Percentiles rank a stretch among this genome's conserved stretches.
Evolutionary conservation across 1,140 invertebrate species (phyloP).

Genomic region (Eufriesea mexicana): DNA sequence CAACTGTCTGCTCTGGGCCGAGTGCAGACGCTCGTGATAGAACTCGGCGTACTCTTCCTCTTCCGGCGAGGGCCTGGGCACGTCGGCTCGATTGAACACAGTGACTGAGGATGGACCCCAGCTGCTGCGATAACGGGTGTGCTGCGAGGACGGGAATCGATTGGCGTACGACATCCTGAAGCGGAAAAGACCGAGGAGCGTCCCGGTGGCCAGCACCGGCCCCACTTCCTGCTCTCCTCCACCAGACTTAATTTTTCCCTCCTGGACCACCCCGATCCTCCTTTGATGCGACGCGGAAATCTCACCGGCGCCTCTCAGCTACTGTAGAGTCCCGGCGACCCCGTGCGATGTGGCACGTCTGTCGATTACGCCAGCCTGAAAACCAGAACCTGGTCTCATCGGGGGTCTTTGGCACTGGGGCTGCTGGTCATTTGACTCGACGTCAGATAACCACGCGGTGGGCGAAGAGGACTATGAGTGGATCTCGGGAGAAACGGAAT

Average conservation of each 20-base stretch:
- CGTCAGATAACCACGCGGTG: too few species aligned
- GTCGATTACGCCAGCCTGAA: slow-evolving; percentile 52
- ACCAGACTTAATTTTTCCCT: background rate
- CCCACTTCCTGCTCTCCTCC: slow-evolving; percentile 2
- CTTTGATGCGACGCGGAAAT: slow-evolving; percentile 22
- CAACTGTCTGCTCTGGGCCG: slow-evolving; percentile 89
- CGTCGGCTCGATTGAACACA: slow-evolving; percentile 83
- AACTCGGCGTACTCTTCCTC: slow-evolving; percentile 88
- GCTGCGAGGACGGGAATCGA: slow-evolving; percentile 84
- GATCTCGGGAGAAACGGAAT: too few species aligned
- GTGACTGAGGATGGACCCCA: slow-evolving; percentile 85
- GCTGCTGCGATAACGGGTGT: slow-evolving; percentile 85
- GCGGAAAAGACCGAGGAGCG: slow-evolving; percentile 19
- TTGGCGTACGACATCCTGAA: slow-evolving; percentile 84
- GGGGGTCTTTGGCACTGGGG: too few species aligned
- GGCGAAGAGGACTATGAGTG: too few species aligned
- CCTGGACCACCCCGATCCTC: background rate
- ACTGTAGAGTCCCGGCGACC: slow-evolving; percentile 1
- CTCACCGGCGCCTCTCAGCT: slow-evolving; percentile 25
- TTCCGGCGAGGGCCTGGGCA: slow-evolving; percentile 84
- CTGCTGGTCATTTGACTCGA: too few species aligned
- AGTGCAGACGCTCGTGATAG: slow-evolving; percentile 89
- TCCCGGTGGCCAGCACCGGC: slow-evolving; percentile 38
- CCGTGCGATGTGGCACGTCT: slow-evolving; percentile 39
- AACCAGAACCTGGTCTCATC: slow-evolving; percentile 10